Evolutionary conservation across 64 coral and sea anemone genomes (phyloP), one percentile per base, ranked within the genome.

Genomic region (Stichodactyla mertensii): DNA sequence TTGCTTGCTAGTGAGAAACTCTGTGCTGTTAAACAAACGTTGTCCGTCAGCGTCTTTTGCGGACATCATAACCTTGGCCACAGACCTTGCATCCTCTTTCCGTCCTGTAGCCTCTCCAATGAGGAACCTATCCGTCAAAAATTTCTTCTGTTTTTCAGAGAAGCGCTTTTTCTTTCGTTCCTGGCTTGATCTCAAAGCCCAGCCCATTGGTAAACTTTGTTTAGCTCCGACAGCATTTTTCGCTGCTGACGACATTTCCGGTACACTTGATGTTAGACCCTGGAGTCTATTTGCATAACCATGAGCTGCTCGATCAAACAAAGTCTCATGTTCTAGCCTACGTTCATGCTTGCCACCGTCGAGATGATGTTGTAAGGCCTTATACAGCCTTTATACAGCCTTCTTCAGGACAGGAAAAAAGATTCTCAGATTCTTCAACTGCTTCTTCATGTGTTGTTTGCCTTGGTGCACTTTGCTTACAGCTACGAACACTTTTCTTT

Each of bases 151-250:
- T n/a, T n/a, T n/a, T 80, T 80, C 36, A 5, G 77, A 52, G 31
- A 80, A 54, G 4, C 77, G 31, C 11, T 51, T 27, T 8, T 51
- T 78, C 45, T 27, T 78, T 5, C 60, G 60, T 86, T 11, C 85
- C 58, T 64, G 62, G 85, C 85, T 55, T 67, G 58, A 70, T 61
- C 64, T 86, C 20, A 86, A 52, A 61, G 85, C 85, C 85, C 85
- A 86, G 26, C 85, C 85, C 85, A 86, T 86, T n/a, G 51, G 20
- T 52, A 70, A n/a, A 71, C 52, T 6, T 52, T 64, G 85, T 61
- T 56, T 62, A 85, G 82, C 22, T 58, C n/a, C 57, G 5, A 61
- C 54, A 85, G 56, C 55, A 61, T 85, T 51, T 85, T 9, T 22
- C 31, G 16, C 45, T 54, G 58, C 26, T 18, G 51, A 20, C 7